Evolutionary conservation across 2,797 vertebrate genomes (phyloP).

Genomic region (Alectoris magna): DNA sequence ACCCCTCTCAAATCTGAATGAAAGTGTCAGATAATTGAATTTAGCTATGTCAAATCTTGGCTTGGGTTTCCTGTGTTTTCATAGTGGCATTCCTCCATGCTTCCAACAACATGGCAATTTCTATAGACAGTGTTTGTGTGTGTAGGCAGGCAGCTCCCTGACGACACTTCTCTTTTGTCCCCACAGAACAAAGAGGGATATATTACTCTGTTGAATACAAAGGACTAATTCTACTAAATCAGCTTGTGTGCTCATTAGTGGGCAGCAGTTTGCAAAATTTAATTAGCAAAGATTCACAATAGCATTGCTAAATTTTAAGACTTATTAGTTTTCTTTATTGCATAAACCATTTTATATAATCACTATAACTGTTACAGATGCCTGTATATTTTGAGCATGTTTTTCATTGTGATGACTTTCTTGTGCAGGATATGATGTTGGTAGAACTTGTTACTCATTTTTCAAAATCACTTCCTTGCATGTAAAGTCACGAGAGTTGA

Average conservation of each 20-base stretch:
- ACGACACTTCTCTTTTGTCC: conserved; percentile 55
- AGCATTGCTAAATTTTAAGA: neutral
- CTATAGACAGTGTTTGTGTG: conserved; percentile 40
- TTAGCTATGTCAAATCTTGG: conserved; percentile 37
- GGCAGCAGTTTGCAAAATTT: conserved; percentile 30
- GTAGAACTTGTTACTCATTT: neutral
- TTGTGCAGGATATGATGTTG: neutral
- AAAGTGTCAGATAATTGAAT: conserved; percentile 27
- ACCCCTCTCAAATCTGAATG: conserved; percentile 24
- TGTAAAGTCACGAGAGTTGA: neutral
- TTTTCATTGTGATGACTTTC: neutral
- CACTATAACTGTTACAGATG: neutral
- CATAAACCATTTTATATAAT: neutral
- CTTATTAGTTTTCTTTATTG: neutral
- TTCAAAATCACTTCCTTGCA: neutral
- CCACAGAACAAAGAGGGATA: conserved; percentile 42
- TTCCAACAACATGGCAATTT: conserved; percentile 12
- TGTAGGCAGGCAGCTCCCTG: conserved; percentile 20
- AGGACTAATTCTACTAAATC: conserved; percentile 54
- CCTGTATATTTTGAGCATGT: neutral
- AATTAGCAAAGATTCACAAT: neutral
- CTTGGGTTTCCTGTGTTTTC: conserved; percentile 51
- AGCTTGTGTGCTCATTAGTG: conserved; percentile 23
- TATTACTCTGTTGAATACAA: neutral
- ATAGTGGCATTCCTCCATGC: conserved; percentile 38